Evolutionary conservation across 1,140 invertebrate genomes (phyloP).

Genomic region (Hylaeus volcanicus): DNA sequence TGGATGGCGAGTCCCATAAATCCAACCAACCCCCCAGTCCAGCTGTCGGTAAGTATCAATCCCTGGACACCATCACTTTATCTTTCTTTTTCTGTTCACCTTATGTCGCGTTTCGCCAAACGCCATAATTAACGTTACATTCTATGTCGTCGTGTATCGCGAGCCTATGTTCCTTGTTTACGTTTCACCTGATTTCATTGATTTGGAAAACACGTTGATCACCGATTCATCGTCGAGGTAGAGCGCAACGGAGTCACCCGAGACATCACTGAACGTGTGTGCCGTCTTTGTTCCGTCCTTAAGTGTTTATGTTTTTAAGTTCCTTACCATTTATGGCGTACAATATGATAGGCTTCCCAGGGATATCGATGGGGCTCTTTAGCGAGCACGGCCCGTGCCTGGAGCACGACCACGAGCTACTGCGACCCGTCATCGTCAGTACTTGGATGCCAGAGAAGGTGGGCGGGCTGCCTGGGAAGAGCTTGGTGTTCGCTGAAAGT

Average conservation of each 20-base stretch:
- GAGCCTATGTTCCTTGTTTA: constrained; percentile 30
- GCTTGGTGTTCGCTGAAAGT: constrained; percentile 92
- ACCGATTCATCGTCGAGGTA: not conserved
- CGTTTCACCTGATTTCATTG: not conserved
- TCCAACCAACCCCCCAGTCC: constrained; percentile 76
- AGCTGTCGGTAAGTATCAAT: constrained; percentile 71
- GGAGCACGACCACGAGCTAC: constrained; percentile 91
- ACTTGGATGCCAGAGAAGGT: constrained; percentile 93
- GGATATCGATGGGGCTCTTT: constrained; percentile 82
- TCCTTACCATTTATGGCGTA: constrained; percentile 68
- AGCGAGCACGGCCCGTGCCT: constrained; percentile 85
- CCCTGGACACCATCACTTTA: constrained; percentile 23
- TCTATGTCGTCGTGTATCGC: no score
- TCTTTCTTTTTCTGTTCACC: constrained; percentile 13
- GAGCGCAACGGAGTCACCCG: not conserved
- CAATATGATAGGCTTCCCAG: constrained; percentile 81
- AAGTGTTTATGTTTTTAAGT: constrained; percentile 69
- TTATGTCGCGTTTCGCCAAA: constrained; percentile 28
- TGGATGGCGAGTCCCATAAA: constrained; percentile 84
- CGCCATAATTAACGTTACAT: no score
- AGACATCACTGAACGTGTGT: constrained; percentile 53
- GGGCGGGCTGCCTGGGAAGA: constrained; percentile 89
- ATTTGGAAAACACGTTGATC: not conserved
- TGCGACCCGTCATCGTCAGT: constrained; percentile 90
- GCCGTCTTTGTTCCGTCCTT: constrained; percentile 70